Percentiles rank a stretch among this genome's conserved stretches.
These are phyloP conservation scores for Holocentrus rufus DNA, from an alignment of 2,797 vertebrate genomes.

Conservation along the genomic window DNA sequence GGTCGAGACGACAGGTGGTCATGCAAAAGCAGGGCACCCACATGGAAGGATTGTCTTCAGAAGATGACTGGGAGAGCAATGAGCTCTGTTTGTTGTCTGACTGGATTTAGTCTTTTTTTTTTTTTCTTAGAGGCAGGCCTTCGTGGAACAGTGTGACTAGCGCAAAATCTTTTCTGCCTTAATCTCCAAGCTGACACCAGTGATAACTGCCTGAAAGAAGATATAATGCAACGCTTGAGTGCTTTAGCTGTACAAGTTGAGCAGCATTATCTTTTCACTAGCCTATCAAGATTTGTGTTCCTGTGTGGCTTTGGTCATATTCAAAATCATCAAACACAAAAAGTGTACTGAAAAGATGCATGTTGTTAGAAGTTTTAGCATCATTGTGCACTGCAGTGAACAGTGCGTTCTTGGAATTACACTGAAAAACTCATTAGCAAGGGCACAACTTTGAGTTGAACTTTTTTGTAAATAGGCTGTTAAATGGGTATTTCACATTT, in stretches of 20 bases:
- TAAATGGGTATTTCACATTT: too few relatives aligned
- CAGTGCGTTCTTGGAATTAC: too few relatives aligned
- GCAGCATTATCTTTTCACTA: background rate
- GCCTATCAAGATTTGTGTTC: background rate
- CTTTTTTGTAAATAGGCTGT: too few relatives aligned
- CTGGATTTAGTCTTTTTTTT: conserved; percentile 15
- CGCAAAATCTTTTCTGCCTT: conserved; percentile 37
- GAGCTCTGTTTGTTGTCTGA: conserved; percentile 1
- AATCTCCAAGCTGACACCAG: conserved; percentile 41
- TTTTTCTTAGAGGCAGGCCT: conserved; percentile 14
- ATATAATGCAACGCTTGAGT: conserved; percentile 32
- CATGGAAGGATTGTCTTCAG: conserved; percentile 7
- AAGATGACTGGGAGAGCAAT: background rate
- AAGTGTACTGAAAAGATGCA: too few relatives aligned
- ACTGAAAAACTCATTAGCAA: too few relatives aligned
- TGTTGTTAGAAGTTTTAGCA: too few relatives aligned
- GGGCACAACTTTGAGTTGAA: too few relatives aligned
- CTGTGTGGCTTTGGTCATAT: conserved; percentile 4
- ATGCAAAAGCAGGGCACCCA: background rate
- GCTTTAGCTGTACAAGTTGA: conserved; percentile 29
- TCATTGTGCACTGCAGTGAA: too few relatives aligned
- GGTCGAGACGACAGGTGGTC: conserved; percentile 54
- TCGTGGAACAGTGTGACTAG: conserved; percentile 36
- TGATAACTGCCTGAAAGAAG: conserved; percentile 45
- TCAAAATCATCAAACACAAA: background rate